Base-by-base conservation (phyloP, 2,888 invertebrate genomes). In the Gymnosoma rotundatum region DNA sequence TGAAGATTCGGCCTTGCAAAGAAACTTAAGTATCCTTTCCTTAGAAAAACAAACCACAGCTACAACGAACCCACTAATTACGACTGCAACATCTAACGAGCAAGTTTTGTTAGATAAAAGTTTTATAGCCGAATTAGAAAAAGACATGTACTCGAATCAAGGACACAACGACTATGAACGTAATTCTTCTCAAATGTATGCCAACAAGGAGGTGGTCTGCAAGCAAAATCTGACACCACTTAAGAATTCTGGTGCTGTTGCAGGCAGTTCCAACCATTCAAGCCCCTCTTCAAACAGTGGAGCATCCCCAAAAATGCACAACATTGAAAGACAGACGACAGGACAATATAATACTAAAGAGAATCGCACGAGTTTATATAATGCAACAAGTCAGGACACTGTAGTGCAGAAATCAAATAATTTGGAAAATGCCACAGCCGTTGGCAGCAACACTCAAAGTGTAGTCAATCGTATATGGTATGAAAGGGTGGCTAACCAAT, bases 101-200 rank as follows among this genome's bases (percentile, higher is more conserved):
- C 93, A 93, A 81, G 88, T 90, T 20, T 92, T 93, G 87, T 89
- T 94, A 20, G 94, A 94, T 88, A 93, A 94, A 10, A 93, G 93
- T 18, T 95, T 95, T 85, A 92, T 95, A 50, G 94, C 94, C 0
- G 95, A 95, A 88, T 89, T 95, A 66, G 95, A 95, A 89, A 95
- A 94, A 87, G 94, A 94, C 87, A 91, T 95, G 89, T 92, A 92
- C 85, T 90, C 89, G 76, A 88, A 88, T 69, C 88, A 89, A 70
- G 89, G 90, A 5, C 91, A 91, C 78, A 89, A 88, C 74, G 92
- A 91, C 85, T 92, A 92, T 25, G 92, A 91, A 63, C 91, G 92
- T 10, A 92, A 92, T 81, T 89, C 91, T 0, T 73, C 89, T 6
- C 91, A 91, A 86, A 89, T 90, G 88, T 92, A 91, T 81, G 87